Conservation (phyloP, 1,140 invertebrate genomes). For the Drosophila persimilis region DNA sequence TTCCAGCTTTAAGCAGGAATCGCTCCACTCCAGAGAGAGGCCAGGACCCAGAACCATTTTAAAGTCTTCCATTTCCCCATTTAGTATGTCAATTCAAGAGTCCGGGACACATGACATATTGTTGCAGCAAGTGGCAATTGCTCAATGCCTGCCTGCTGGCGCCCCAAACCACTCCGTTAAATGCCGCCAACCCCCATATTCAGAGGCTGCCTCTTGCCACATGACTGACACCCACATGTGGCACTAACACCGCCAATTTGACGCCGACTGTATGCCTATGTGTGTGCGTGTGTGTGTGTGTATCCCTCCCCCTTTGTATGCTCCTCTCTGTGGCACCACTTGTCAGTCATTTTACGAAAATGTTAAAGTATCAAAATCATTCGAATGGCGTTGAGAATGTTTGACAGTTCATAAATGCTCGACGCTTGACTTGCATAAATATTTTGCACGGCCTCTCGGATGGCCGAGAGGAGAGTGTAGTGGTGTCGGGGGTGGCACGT, state of each 20-base stretch:
- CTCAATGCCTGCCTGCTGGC: constrained; percentile 31
- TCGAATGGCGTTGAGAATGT: constrained; percentile 82
- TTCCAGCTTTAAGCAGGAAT: no score
- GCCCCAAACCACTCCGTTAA: constrained; percentile 30
- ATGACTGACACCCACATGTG: constrained; percentile 71
- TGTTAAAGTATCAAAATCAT: constrained; percentile 83
- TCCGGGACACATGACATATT: constrained; percentile 34
- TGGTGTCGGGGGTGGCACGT: constrained; percentile 17
- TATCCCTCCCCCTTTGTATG: background rate
- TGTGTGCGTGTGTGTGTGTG: constrained; percentile 34
- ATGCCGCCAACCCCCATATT: constrained; percentile 9
- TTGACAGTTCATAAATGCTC: constrained; percentile 83
- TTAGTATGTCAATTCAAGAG: constrained; percentile 75
- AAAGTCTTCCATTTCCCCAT: constrained; percentile 39
- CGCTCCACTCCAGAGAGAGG: no score
- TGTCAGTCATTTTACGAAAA: constrained; percentile 79
- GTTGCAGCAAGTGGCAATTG: constrained; percentile 60
- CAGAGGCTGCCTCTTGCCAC: constrained; percentile 33
- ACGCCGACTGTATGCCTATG: constrained; percentile 51
- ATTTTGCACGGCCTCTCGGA: constrained; percentile 66
- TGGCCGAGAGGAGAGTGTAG: background rate
- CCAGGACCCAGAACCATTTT: constrained; percentile 34
- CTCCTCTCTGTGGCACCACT: constrained; percentile 23
- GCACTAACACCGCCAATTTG: constrained; percentile 80
- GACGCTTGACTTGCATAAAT: constrained; percentile 82